A percentile compares a stretch with the other conserved stretches of the same genome.
Evolutionary conservation across 2,888 invertebrate species (phyloP).

Genomic region (Julus scanicus): DNA sequence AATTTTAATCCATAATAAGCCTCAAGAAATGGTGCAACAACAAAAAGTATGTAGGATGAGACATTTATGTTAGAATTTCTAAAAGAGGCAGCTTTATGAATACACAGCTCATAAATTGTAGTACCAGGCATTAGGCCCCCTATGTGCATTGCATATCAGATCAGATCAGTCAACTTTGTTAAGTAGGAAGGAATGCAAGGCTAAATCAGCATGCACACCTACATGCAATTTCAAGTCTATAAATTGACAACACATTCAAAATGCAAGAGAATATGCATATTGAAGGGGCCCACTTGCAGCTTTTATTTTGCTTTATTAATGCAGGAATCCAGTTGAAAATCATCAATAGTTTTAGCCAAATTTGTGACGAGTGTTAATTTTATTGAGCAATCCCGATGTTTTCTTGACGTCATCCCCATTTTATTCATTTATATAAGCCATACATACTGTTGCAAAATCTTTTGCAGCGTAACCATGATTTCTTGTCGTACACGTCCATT

Average conservation of each 20-base stretch:
- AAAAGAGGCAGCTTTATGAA: not conserved
- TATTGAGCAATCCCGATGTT: not conserved
- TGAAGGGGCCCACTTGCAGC: not conserved
- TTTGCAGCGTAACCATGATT: conserved; percentile 82
- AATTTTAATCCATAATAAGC: no score
- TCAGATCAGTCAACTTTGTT: not conserved
- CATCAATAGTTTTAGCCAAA: not conserved
- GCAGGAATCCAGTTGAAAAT: not conserved
- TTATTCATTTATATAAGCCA: not conserved
- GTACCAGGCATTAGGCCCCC: no score
- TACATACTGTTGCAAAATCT: conserved; percentile 83
- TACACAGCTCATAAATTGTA: no score
- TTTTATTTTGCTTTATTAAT: not conserved
- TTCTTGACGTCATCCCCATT: no score
- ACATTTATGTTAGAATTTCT: not conserved
- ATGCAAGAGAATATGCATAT: not conserved
- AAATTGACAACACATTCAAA: not conserved
- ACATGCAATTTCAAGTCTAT: conserved; percentile 33
- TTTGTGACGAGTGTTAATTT: not conserved
- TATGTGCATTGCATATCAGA: not conserved
- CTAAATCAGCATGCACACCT: not conserved
- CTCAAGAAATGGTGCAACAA: not conserved
- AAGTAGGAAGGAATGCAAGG: conserved; percentile 15
- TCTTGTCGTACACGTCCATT: conserved; percentile 93
- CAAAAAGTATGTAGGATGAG: not conserved